Base-by-base conservation (phyloP, 2,113 vertebrate species). In the Clarias magur region DNA sequence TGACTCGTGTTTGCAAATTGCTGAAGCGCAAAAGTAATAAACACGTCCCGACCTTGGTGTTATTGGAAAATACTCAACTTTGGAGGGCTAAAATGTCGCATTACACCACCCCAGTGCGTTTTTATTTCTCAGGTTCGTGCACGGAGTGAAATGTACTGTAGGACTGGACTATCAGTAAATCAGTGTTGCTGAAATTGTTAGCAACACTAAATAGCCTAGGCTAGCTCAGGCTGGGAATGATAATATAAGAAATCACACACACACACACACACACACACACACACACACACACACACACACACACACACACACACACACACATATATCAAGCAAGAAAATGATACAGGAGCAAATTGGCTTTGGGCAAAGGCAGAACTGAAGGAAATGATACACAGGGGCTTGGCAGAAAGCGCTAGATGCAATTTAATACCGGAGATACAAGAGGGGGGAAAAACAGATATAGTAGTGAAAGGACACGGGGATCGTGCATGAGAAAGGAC, bases 281-380 rank as follows among this genome's bases (percentile, higher is more conserved):
- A 80, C 53, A 81, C 12, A 53, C 53, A 48, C 21, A 19, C 75
- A 85, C 30, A 34, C 65, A 65, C 60, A 23, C 21, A n/a, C 75
- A 67, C 34, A 73, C 16, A 19, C 68, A 80, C 27, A 80, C 79
- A 59, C 11, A 75, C 38, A 79, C 57, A 82, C 57, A 63, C 34
- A 53, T 11, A 38, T 65, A 86, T 27, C 65, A 84, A 81, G 85
- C 68, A 84, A 88, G 63, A 79, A 70, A 85, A 48, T 67, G 70
- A 83, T 83, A 65, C 27, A 27, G 70, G 70, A 72, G 23, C 7
- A 59, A 87, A 81, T 63, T 84, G 54, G 82, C 42, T 85, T 80
- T 54, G 59, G 73, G 84, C 84, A 65, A n/a, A 13, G 42, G 42
- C 48, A 27, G 42, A 65, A 30, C 27, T 25, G 42, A 34, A 15